Percentiles rank a stretch among this genome's conserved stretches.
These are phyloP conservation scores for Alviniconcha marisindica DNA, from an alignment of 1,140 invertebrate species.

Conservation along the genomic window DNA sequence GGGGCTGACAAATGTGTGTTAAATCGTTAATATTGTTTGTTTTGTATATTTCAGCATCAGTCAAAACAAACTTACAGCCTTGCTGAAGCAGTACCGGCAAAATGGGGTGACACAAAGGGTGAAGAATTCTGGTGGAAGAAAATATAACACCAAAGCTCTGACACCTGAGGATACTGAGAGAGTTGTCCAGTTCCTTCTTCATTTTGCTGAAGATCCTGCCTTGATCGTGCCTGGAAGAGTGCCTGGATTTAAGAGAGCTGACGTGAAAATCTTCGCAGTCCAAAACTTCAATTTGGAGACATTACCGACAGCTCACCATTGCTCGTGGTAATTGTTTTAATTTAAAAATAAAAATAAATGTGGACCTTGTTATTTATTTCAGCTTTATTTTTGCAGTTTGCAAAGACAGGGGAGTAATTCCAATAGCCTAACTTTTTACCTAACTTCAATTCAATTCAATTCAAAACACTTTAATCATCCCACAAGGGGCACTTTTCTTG, in stretches of 20 bases:
- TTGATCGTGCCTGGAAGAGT: constrained; percentile 52
- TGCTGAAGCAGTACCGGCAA: constrained; percentile 40
- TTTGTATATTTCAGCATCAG: constrained; percentile 38
- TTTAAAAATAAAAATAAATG: too few species aligned
- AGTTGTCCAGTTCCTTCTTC: constrained; percentile 44
- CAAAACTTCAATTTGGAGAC: constrained; percentile 5
- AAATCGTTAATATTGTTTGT: background rate
- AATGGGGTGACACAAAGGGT: constrained; percentile 41
- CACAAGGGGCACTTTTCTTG: too few species aligned
- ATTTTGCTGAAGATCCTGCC: constrained; percentile 50
- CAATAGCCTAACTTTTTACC: too few species aligned
- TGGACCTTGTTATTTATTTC: too few species aligned
- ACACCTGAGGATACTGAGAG: constrained; percentile 41
- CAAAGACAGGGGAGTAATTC: too few species aligned
- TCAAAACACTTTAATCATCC: too few species aligned
- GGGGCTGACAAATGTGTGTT: too few species aligned
- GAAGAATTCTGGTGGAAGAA: constrained; percentile 43
- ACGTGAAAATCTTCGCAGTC: constrained; percentile 48
- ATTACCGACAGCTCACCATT: background rate
- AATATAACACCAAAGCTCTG: constrained; percentile 31
- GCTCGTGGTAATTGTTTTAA: constrained; percentile 5
- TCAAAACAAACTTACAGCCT: constrained; percentile 39
- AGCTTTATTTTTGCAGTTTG: too few species aligned
- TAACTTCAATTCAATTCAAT: too few species aligned
- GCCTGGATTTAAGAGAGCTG: constrained; percentile 48